Evolutionary conservation across 1,140 invertebrate genomes (phyloP).

Genomic region (Marisa cornuarietis): DNA sequence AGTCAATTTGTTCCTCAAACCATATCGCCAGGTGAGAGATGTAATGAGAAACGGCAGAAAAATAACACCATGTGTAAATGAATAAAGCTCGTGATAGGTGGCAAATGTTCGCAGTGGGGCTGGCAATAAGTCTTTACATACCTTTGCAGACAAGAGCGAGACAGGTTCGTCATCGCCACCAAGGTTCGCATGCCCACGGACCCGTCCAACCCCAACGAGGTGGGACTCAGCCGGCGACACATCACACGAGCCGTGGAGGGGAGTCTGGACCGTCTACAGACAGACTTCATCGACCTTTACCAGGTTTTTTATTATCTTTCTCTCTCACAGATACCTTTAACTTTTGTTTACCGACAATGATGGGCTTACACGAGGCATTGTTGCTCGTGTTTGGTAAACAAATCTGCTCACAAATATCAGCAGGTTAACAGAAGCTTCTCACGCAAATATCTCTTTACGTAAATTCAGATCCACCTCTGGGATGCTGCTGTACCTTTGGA

Average conservation of each 20-base stretch:
- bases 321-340: no score
- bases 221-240: neutral
- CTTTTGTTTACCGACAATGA: no score
- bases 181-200: conserved; percentile 4
- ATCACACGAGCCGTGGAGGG: neutral
- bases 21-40: no score
- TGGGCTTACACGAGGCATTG: neutral
- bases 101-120: no score
- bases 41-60: no score
- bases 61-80: no score
- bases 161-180: conserved; percentile 20
- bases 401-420: no score
- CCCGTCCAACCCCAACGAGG: neutral
- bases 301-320: neutral
- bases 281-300: conserved; percentile 2
- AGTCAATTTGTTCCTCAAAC: no score
- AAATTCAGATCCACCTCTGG: conserved; percentile 29
- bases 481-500: no score
- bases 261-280: neutral
- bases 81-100: no score
- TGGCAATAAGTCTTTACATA: neutral
- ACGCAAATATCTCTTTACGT: conserved; percentile 39
- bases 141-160: conserved; percentile 8
- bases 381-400: no score
- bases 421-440: neutral